phyloP scores from a whole-genome alignment of 1,140 invertebrate species.

The Charaxes varanes region DNA sequence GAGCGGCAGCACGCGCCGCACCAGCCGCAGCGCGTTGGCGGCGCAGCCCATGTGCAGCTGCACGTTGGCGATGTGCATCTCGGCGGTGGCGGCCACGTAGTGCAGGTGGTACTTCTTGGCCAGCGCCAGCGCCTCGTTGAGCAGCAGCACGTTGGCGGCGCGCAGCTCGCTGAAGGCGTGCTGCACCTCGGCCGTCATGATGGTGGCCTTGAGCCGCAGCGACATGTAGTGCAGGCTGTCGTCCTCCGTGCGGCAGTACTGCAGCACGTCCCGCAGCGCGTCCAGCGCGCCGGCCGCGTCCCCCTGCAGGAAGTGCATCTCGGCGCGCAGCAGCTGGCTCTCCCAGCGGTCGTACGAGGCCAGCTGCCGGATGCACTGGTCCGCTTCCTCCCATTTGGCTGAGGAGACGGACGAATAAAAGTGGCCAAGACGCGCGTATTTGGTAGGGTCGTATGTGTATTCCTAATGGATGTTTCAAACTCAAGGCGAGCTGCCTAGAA shows the following conservation, averaged over 20 bases:
- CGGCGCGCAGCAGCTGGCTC: conserved; percentile 78
- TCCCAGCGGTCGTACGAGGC: conserved; percentile 82
- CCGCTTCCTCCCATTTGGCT: conserved; percentile 85
- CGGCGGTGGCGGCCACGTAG: conserved; percentile 82
- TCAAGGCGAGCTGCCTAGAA: too few relatives aligned
- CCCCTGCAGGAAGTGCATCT: conserved; percentile 81
- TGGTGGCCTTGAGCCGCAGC: conserved; percentile 79
- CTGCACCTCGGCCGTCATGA: conserved; percentile 83
- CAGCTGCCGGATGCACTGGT: conserved; percentile 82
- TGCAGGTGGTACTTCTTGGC: conserved; percentile 83
- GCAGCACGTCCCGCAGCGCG: conserved; percentile 76
- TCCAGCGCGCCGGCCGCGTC: conserved; percentile 78
- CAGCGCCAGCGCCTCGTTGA: conserved; percentile 82
- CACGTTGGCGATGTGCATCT: conserved; percentile 85
- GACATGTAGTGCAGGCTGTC: conserved; percentile 74
- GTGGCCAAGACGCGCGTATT: too few relatives aligned
- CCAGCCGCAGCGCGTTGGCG: conserved; percentile 81
- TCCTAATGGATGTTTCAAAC: too few relatives aligned
- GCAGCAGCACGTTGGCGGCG: conserved; percentile 74
- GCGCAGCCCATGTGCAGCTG: conserved; percentile 84
- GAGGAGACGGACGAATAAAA: conserved; percentile 38
- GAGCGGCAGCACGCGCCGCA: conserved; percentile 80
- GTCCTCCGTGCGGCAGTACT: conserved; percentile 66
- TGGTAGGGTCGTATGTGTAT: too few relatives aligned
- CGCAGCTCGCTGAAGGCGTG: conserved; percentile 73